Conservation (phyloP, 2,797 vertebrate genomes). For the Ctenopoma multispine region DNA sequence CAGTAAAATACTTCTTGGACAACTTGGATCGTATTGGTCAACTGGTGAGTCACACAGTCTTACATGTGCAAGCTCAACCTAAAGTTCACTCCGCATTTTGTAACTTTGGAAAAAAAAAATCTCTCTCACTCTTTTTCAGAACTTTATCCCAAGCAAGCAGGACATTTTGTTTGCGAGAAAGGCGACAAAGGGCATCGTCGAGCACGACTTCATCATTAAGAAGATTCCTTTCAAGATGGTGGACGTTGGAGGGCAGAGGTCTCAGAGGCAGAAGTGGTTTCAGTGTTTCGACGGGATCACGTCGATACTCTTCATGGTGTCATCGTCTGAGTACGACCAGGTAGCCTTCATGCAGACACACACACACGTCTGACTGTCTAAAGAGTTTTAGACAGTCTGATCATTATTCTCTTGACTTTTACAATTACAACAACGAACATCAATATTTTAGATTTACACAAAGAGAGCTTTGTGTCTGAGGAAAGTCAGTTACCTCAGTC, state of each 20-base stretch:
- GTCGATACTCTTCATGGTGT: slow-evolving; percentile 97
- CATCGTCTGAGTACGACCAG: slow-evolving; percentile 96
- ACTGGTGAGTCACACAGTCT: slow-evolving; percentile 87
- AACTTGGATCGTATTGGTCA: slow-evolving; percentile 96
- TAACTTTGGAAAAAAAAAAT: neutral
- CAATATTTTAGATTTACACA: slow-evolving; percentile 52
- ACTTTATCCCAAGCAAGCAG: slow-evolving; percentile 92
- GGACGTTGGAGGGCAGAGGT: slow-evolving; percentile 95
- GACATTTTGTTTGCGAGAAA: slow-evolving; percentile 96
- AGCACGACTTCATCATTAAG: slow-evolving; percentile 97
- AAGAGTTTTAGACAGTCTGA: slow-evolving; percentile 7
- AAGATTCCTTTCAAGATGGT: slow-evolving; percentile 99
- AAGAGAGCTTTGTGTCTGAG: slow-evolving; percentile 70
- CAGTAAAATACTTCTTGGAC: slow-evolving; percentile 98
- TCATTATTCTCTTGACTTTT: slow-evolving; percentile 32
- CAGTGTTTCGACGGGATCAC: slow-evolving; percentile 98
- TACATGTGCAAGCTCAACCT: neutral
- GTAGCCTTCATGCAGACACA: slow-evolving; percentile 17
- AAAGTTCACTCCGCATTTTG: neutral
- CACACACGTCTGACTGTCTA: neutral
- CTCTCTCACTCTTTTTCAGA: slow-evolving; percentile 81
- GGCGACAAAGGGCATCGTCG: slow-evolving; percentile 96
- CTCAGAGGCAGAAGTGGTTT: slow-evolving; percentile 98
- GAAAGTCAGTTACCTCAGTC: slow-evolving; percentile 48
- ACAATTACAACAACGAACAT: slow-evolving; percentile 27